Evolutionary conservation across 2,888 invertebrate species (phyloP), one percentile per base, ranked within the genome.

Genomic region (Synergus umbraculus): DNA sequence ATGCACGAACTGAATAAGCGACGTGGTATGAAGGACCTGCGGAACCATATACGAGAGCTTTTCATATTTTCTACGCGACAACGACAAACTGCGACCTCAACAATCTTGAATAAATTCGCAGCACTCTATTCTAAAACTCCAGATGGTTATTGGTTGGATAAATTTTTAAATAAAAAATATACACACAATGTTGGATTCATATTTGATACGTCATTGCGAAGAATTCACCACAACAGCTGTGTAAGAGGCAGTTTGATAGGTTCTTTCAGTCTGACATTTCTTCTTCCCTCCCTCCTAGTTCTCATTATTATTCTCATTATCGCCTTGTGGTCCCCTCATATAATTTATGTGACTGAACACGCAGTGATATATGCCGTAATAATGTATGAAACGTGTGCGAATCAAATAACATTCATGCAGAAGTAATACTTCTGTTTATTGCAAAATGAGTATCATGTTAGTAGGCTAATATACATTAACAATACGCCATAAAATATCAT

Each of bases 271-370:
- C 54, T 49, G 22, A 22, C 60, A 73, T 54, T 54, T 29, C 46
- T 69, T 69, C 15, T 54, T 49, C 73, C 73, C 37, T 37, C 37
- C 37, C 46, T 54, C 49, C 73, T 73, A 22, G 37, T 54, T 29
- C n/a, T 37, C 73, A 54, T 73, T 73, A 54, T 49, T 49, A 73
- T 73, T 73, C 54, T 73, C 73, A 73, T 73, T 73, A 73, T 73
- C 54, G 54, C 37, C 54, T 54, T 54, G 54, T 73, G 49, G 54
- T 54, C 73, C 73, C 73, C 54, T 73, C 54, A 54, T 37, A 54
- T 73, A 37, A 73, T 73, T 73, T 37, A 73, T 73, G 22, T 37
- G 29, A 29, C 13, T 13, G 46, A 22, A 46, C 22, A 44, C 29
- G 0, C 18, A 43, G 67, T 69, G 49, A 69, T 69, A 49, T 49